Percentiles rank a stretch among this genome's conserved stretches.
phyloP scores from a whole-genome alignment of 2,797 vertebrate species.

The Galago senegalensis region DNA sequence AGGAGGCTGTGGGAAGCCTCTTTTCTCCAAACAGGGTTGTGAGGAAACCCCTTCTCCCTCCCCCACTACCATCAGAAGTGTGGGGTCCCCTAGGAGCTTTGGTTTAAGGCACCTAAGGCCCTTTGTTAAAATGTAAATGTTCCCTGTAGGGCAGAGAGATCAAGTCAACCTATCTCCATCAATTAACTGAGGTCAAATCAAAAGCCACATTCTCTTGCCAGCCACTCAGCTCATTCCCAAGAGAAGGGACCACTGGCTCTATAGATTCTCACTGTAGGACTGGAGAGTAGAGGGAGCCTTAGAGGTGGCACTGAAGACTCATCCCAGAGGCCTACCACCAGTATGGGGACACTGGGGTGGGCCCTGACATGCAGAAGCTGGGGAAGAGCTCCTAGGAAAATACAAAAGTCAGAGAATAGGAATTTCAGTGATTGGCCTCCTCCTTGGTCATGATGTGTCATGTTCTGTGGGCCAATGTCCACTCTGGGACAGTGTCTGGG shows the following conservation, averaged over 20 bases:
- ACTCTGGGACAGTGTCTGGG: neutral
- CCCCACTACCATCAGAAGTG: neutral
- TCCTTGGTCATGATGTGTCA: fast-evolving
- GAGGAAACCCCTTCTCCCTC: neutral
- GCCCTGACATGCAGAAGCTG: fast-evolving
- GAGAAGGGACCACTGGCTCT: neutral
- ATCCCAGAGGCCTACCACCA: too few relatives aligned
- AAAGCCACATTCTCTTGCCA: neutral
- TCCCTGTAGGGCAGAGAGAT: too few relatives aligned
- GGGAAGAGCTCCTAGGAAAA: neutral
- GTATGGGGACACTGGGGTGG: too few relatives aligned
- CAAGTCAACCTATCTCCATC: neutral
- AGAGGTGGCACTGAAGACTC: fast-evolving
- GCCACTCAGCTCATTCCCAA: neutral
- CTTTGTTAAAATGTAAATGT: neutral
- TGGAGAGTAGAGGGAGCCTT: too few relatives aligned
- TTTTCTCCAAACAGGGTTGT: neutral
- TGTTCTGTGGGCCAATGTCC: neutral
- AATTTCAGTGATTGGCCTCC: fast-evolving
- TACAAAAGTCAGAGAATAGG: neutral
- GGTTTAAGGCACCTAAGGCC: neutral
- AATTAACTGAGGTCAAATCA: neutral
- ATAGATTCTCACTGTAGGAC: too few relatives aligned
- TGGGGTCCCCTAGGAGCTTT: neutral
- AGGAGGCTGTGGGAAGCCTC: neutral